phyloP scores from a whole-genome alignment of 2,888 invertebrate genomes.

The Teleiodes luculella region DNA sequence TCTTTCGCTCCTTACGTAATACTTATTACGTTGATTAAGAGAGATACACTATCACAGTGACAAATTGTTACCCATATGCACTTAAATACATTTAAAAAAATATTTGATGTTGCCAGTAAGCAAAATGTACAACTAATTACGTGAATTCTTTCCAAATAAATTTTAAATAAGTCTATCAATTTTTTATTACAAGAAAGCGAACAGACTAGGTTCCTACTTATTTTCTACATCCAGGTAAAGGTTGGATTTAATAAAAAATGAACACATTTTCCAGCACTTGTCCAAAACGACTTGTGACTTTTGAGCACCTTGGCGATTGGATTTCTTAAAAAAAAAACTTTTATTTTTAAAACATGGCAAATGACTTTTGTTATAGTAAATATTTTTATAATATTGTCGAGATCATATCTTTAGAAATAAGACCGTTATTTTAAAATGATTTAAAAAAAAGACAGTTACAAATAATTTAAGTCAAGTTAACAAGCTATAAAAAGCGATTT shows the following conservation, averaged over 20 bases:
- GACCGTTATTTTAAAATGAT: too few relatives aligned
- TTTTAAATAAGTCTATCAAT: too few relatives aligned
- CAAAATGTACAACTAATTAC: too few relatives aligned
- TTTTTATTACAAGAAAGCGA: conserved; percentile 10
- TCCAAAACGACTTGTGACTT: conserved; percentile 2
- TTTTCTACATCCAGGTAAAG: conserved; percentile 15
- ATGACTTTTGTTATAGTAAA: too few relatives aligned
- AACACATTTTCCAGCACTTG: conserved; percentile 16
- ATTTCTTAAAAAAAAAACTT: background rate
- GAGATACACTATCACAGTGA: too few relatives aligned
- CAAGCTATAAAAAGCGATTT: background rate
- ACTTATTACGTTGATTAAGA: too few relatives aligned
- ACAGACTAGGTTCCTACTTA: conserved; percentile 9
- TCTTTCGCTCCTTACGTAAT: too few relatives aligned
- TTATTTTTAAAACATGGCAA: background rate
- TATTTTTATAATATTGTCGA: background rate
- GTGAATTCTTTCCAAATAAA: too few relatives aligned
- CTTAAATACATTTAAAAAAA: too few relatives aligned
- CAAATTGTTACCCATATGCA: too few relatives aligned
- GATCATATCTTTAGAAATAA: background rate
- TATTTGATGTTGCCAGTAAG: too few relatives aligned
- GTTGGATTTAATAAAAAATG: conserved; percentile 14
- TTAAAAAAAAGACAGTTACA: background rate
- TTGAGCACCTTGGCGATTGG: conserved; percentile 15
- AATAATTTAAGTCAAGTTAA: conserved; percentile 1